Percentiles rank a stretch among this genome's conserved stretches.
Conservation (phyloP, 1,140 invertebrate species). For the Augochlora pura region DNA sequence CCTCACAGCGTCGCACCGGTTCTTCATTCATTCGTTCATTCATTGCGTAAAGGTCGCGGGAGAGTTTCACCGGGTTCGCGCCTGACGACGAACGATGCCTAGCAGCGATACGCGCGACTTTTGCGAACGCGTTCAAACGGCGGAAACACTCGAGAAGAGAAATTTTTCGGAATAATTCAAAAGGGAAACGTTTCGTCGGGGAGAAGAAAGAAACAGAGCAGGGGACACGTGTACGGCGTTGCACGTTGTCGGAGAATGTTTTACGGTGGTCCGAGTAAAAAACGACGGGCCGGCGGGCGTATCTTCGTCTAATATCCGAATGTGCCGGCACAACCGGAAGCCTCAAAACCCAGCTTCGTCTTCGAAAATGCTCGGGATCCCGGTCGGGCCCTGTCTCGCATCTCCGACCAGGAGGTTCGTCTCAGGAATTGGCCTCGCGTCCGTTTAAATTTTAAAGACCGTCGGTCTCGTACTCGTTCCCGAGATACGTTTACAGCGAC, state of each 20-base stretch:
- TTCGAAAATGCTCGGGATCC: conserved; percentile 32
- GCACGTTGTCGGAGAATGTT: background rate
- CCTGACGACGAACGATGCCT: background rate
- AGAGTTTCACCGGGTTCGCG: conserved; percentile 24
- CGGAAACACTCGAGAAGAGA: too few relatives aligned
- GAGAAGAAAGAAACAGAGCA: background rate
- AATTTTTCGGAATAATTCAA: too few relatives aligned
- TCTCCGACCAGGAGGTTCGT: too few relatives aligned
- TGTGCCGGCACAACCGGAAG: conserved; percentile 48
- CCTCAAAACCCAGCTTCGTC: conserved; percentile 60
- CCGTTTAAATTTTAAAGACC: too few relatives aligned
- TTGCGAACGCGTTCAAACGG: too few relatives aligned
- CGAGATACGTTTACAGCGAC: background rate
- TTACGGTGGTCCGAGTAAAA: conserved; percentile 5
- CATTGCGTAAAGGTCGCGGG: conserved; percentile 38
- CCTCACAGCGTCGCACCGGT: background rate
- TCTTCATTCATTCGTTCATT: conserved; percentile 10
- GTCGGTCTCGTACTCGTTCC: too few relatives aligned
- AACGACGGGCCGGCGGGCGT: background rate
- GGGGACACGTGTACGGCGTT: background rate
- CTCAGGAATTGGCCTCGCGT: too few relatives aligned
- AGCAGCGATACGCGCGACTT: too few relatives aligned
- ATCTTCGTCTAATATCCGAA: conserved; percentile 48
- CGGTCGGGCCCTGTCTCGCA: too few relatives aligned
- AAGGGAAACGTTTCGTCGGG: background rate